These are phyloP conservation scores for Vulpes lagopus DNA, from an alignment of 2,113 vertebrate species.

Conservation along the genomic window DNA sequence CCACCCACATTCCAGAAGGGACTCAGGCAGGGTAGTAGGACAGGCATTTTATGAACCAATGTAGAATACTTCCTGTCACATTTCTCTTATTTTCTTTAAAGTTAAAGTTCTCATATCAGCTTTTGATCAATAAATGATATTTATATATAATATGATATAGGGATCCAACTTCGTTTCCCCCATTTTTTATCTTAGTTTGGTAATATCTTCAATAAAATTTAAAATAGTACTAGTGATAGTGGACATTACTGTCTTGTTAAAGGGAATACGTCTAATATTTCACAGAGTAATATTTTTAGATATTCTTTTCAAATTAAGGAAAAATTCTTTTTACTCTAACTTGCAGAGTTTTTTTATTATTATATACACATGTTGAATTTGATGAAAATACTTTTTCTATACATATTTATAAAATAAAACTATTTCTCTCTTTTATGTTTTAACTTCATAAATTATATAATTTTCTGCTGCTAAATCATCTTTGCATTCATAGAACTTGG, in stretches of 20 bases:
- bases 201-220: not conserved
- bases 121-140: not conserved
- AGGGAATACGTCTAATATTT: not conserved
- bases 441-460: not conserved
- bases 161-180: too few species aligned
- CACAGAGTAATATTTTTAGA: not conserved
- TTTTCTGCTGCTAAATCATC: not conserved
- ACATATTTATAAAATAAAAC: conserved; percentile 19
- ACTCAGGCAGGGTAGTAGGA: not conserved
- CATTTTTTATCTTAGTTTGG: not conserved
- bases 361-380: not conserved
- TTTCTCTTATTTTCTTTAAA: not conserved
- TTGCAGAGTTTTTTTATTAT: not conserved
- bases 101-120: not conserved
- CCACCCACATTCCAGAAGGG: too few species aligned
- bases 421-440: not conserved
- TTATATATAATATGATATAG: not conserved
- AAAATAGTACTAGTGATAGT: not conserved
- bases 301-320: not conserved
- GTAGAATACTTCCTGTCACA: not conserved
- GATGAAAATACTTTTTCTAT: not conserved
- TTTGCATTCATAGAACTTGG: not conserved
- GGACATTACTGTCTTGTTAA: not conserved
- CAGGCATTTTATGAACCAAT: not conserved
- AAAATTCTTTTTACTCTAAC: not conserved